phyloP scores from a whole-genome alignment of 2,797 vertebrate species.

The Morus bassanus region DNA sequence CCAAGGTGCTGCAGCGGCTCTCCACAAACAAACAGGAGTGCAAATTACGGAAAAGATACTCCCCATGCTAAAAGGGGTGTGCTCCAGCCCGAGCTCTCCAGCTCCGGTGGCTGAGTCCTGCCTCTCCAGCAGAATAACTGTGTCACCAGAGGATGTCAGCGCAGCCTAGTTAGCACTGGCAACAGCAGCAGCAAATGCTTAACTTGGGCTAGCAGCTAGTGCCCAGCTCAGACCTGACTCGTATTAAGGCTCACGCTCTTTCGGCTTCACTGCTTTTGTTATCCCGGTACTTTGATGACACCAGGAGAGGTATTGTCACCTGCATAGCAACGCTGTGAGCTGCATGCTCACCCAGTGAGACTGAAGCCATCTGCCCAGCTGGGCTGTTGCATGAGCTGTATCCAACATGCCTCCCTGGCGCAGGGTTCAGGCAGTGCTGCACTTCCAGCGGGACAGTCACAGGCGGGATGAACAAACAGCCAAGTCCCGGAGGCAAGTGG shows the following conservation, averaged over 20 bases:
- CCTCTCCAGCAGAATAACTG: not conserved
- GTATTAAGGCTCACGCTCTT: fast-evolving
- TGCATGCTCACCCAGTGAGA: too few species aligned
- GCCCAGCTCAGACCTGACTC: not conserved
- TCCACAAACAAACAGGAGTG: not conserved
- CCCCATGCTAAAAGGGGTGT: fast-evolving
- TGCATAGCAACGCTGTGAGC: fast-evolving
- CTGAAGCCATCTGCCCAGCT: not conserved
- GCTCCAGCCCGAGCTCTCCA: not conserved
- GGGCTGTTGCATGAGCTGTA: not conserved
- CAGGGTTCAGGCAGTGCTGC: fast-evolving
- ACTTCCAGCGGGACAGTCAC: not conserved
- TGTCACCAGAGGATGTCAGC: not conserved
- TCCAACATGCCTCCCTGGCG: fast-evolving
- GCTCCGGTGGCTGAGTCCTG: not conserved
- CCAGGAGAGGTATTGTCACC: not conserved
- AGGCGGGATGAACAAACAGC: not conserved
- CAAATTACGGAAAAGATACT: not conserved
- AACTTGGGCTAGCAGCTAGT: not conserved
- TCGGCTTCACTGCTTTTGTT: not conserved
- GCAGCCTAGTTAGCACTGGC: not conserved
- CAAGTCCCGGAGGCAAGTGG: not conserved
- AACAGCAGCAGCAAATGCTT: not conserved
- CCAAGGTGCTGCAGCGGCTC: not conserved
- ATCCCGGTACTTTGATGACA: fast-evolving